These are phyloP conservation scores for Apodemia hepburni DNA, from an alignment of 2,888 invertebrate genomes.

Conservation along the genomic window DNA sequence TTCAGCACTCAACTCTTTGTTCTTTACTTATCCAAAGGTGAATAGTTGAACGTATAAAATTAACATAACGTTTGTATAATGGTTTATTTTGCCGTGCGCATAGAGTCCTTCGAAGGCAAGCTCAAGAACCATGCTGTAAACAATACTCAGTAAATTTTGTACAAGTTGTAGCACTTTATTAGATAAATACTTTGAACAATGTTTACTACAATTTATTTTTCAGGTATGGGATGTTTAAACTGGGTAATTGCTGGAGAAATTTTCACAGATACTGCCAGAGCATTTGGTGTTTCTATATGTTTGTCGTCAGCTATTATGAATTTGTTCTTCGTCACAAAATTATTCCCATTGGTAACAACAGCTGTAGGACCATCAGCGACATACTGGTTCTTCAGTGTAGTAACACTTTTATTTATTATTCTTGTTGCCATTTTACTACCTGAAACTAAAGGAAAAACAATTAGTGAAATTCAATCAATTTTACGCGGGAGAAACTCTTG, in stretches of 20 bases:
- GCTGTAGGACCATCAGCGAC: conserved; percentile 44
- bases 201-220: conserved; percentile 21
- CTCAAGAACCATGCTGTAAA: too few species aligned
- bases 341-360: conserved; percentile 40
- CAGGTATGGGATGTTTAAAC: conserved; percentile 51
- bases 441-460: too few species aligned
- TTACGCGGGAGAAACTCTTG: conserved; percentile 33
- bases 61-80: too few species aligned
- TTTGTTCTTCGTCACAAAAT: conserved; percentile 44
- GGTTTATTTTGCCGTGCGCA: too few species aligned
- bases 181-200: not conserved
- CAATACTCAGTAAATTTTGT: too few species aligned
- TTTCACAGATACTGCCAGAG: conserved; percentile 47
- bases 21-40: too few species aligned
- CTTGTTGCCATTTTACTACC: conserved; percentile 45
- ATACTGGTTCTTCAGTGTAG: conserved; percentile 43
- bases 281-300: conserved; percentile 40
- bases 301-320: conserved; percentile 28
- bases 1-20: too few species aligned
- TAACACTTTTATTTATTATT: conserved; percentile 36
- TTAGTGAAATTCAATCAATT: too few species aligned
- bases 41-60: too few species aligned
- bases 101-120: too few species aligned
- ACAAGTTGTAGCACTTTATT: too few species aligned
- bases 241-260: conserved; percentile 50